Percentiles rank a stretch among this genome's conserved stretches.
Evolutionary conservation across 92 coral and sea anemone species (phyloP).

Genomic region (Zoanthus solanderi): DNA sequence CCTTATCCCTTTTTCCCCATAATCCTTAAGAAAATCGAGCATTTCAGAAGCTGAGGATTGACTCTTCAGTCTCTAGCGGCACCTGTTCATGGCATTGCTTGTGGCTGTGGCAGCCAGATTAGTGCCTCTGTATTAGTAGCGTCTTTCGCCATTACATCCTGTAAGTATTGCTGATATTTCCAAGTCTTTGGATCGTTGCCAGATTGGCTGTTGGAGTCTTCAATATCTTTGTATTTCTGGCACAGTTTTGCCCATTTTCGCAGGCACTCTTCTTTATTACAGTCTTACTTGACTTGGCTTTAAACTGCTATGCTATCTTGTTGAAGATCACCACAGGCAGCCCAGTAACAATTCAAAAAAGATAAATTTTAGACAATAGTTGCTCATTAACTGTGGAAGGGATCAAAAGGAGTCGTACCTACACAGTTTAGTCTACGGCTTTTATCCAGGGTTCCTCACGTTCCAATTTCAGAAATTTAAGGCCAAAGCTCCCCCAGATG

Average conservation of each 20-base stretch:
- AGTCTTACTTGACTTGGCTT: conserved; percentile 32
- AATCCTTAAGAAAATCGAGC: conserved; percentile 30
- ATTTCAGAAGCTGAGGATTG: conserved; percentile 35
- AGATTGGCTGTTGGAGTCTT: conserved; percentile 17
- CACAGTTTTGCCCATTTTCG: conserved; percentile 45
- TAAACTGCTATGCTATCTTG: conserved; percentile 37
- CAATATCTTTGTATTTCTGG: conserved; percentile 39
- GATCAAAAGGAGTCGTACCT: too few relatives aligned
- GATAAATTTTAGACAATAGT: too few relatives aligned
- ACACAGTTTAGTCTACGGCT: too few relatives aligned
- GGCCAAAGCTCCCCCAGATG: too few relatives aligned
- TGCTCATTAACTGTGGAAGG: too few relatives aligned
- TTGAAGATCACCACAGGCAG: neutral
- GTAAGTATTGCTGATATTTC: conserved; percentile 40
- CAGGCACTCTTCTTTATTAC: conserved; percentile 39
- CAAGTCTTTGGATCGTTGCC: conserved; percentile 44
- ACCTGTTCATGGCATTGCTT: conserved; percentile 30
- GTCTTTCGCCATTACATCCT: conserved; percentile 42
- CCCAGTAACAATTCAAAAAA: too few relatives aligned
- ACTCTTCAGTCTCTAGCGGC: conserved; percentile 22
- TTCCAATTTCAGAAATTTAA: too few relatives aligned
- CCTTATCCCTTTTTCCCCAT: conserved; percentile 36
- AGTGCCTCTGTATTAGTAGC: neutral
- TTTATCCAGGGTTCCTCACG: too few relatives aligned
- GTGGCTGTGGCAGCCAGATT: conserved; percentile 41